Base-by-base conservation (phyloP, 2,888 invertebrate genomes). In the Megastigmus dorsalis region DNA sequence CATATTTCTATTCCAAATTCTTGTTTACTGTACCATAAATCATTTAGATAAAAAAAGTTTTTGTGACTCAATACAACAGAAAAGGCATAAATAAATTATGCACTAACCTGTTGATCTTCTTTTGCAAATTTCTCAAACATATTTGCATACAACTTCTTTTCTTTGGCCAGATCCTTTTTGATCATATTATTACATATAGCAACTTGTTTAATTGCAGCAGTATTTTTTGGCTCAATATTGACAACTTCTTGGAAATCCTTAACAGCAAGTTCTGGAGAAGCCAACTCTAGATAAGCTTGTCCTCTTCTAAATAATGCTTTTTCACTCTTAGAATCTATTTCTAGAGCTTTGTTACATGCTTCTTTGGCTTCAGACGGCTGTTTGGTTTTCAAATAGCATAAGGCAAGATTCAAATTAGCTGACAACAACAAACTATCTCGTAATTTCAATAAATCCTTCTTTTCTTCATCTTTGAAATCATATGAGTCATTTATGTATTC, bases 51-150 rank as follows among this genome's bases (percentile, higher is more conserved):
- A 20, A 67, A 48, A 48, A 48, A 48, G 57, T 48, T 48, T 57
- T n/a, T n/a, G n/a, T n/a, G n/a, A n/a, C n/a, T n/a, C n/a, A n/a
- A n/a, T n/a, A n/a, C n/a, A n/a, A n/a, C n/a, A n/a, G n/a, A n/a
- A n/a, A n/a, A n/a, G n/a, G n/a, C n/a, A n/a, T n/a, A n/a, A n/a
- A n/a, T 43, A 57, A 52, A 10, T 71, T 71, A 71, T 67, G 20
- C 62, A 76, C 76, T n/a, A 69, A 91, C 91, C 90, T 90, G 88
- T 89, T 91, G 91, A 89, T 95, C 95, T 88, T 92, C 92, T 80
- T 93, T 92, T 3, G 95, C 95, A 89, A 97, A 95, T 89, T 96
- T 97, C 81, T 96, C 94, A 89, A 99, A 99, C 96, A 99, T 97
- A 88, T 96, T 97, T 13, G 94, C 94, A 88, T 97, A 99, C 38